These are phyloP conservation scores for Enteromius argenteus DNA, from an alignment of 2,797 vertebrate species.

Conservation along the genomic window DNA sequence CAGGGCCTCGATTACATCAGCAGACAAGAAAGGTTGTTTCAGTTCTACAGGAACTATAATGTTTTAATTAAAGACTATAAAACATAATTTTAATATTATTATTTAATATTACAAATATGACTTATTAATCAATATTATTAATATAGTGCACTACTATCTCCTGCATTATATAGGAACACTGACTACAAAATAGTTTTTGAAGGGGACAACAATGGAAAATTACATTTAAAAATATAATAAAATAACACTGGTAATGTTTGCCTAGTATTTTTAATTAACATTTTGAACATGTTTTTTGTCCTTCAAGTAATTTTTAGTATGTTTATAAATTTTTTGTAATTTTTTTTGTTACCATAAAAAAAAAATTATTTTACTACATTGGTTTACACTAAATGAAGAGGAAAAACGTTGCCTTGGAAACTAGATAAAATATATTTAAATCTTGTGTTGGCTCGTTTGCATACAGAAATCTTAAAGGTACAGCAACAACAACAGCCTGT, in stretches of 20 bases:
- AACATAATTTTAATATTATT: neutral
- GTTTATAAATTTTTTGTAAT: neutral
- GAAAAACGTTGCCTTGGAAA: neutral
- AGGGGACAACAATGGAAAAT: neutral
- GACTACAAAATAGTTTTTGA: neutral
- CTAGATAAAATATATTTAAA: neutral
- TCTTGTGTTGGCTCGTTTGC: neutral
- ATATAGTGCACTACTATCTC: neutral
- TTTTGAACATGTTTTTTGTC: neutral
- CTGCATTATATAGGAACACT: neutral
- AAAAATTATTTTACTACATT: neutral
- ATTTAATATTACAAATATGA: too few species aligned
- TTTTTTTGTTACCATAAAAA: neutral
- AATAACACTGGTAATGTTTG: too few species aligned
- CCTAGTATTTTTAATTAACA: neutral
- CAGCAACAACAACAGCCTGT: neutral
- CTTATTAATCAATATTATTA: too few species aligned
- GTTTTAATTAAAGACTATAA: neutral
- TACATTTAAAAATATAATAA: neutral
- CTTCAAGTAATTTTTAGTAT: neutral
- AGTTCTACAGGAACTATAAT: neutral
- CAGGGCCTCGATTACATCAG: neutral
- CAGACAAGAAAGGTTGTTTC: neutral
- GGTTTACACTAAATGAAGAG: neutral
- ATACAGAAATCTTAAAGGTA: slow-evolving; percentile 8